Evolutionary conservation across 2,113 vertebrate species (phyloP).

Genomic region (Sigmodon hispidus): DNA sequence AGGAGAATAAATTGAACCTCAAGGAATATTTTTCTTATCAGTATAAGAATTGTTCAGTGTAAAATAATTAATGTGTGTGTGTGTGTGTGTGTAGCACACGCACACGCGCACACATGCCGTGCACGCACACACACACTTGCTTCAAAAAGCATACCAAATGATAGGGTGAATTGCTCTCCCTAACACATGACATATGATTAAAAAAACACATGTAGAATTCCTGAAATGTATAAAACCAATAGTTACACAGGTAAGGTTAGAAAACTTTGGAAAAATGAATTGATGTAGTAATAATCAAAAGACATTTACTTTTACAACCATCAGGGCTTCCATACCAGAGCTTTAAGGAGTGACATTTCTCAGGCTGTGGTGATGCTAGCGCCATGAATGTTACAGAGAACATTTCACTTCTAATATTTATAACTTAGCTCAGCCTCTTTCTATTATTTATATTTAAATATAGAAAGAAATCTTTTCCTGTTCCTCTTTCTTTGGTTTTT

Average conservation of each 20-base stretch:
- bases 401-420: conserved; percentile 85
- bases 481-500: conserved; percentile 81
- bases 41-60: background rate
- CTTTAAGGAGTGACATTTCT: conserved; percentile 70
- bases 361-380: conserved; percentile 70
- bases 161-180: background rate
- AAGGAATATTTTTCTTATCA: background rate
- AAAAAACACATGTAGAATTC: background rate
- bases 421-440: conserved; percentile 81
- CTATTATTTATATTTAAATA: conserved; percentile 87
- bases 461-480: conserved; percentile 87
- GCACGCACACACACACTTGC: no score
- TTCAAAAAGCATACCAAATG: conserved; percentile 1
- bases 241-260: background rate
- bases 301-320: conserved; percentile 33
- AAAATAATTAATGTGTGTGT: conserved; percentile 43
- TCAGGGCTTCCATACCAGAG: conserved; percentile 60
- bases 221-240: background rate
- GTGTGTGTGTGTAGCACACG: no score
- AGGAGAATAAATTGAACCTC: background rate
- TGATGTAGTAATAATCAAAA: conserved; percentile 55
- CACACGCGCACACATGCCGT: no score
- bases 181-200: background rate
- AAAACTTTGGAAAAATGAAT: background rate
- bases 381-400: conserved; percentile 77